Evolutionary conservation across 2,113 vertebrate genomes (phyloP).

Genomic region (Lepisosteus osseus): DNA sequence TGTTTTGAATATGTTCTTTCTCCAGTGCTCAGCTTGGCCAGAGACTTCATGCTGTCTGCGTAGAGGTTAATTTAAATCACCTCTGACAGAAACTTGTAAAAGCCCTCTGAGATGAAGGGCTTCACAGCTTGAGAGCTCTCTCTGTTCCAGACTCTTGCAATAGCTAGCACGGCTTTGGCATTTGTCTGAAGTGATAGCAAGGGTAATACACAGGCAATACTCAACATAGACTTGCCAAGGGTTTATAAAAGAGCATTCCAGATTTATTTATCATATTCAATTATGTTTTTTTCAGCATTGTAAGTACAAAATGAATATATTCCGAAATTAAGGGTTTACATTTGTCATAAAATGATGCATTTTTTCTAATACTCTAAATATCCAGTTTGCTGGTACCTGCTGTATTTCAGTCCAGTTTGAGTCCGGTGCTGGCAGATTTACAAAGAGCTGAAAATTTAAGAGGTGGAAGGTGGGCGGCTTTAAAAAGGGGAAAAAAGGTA

Average conservation of each 20-base stretch:
- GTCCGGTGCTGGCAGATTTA: too few relatives aligned
- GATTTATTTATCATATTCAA: not conserved
- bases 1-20: not conserved
- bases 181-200: not conserved
- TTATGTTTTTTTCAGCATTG: not conserved
- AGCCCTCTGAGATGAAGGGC: conserved; percentile 9
- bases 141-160: conserved; percentile 2
- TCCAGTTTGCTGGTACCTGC: too few relatives aligned
- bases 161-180: not conserved
- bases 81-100: not conserved
- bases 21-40: not conserved
- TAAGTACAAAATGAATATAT: not conserved
- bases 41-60: conserved; percentile 4
- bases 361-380: too few relatives aligned
- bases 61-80: conserved; percentile 10
- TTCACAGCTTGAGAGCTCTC: conserved; percentile 7
- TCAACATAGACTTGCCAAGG: not conserved
- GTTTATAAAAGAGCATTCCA: conserved; percentile 5
- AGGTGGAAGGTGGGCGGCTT: too few relatives aligned
- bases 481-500: too few relatives aligned
- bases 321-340: not conserved
- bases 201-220: not conserved
- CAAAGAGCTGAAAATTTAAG: too few relatives aligned
- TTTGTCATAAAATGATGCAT: not conserved
- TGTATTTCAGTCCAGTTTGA: too few relatives aligned